phyloP scores from a whole-genome alignment of 2,113 vertebrate species.

The Clarias macrocephalus region DNA sequence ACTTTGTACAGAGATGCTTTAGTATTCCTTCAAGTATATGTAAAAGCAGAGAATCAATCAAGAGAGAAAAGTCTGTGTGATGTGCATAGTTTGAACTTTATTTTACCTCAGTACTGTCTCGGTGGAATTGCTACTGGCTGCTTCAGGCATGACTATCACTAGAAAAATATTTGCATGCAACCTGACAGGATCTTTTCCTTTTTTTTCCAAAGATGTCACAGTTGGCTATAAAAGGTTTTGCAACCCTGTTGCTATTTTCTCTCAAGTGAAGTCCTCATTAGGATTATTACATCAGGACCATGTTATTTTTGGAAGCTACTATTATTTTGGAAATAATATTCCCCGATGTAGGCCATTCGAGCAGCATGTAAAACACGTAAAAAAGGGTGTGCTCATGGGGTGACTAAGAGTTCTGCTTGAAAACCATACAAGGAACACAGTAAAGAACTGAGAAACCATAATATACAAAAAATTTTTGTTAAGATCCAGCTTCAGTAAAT shows the following conservation, averaged over 20 bases:
- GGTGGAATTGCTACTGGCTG: slow-evolving; percentile 51
- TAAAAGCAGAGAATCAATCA: neutral
- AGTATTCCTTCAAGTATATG: neutral
- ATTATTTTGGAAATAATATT: slow-evolving; percentile 6
- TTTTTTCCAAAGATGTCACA: slow-evolving; percentile 61
- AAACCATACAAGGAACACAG: neutral
- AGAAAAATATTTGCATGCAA: slow-evolving; percentile 60
- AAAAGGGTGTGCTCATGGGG: neutral
- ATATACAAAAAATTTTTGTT: too few relatives aligned
- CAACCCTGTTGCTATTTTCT: slow-evolving; percentile 42
- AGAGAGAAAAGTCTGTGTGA: neutral
- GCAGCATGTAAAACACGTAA: neutral
- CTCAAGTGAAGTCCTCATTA: slow-evolving; percentile 13
- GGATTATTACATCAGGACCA: slow-evolving; percentile 17
- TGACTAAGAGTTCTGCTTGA: neutral
- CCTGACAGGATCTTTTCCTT: slow-evolving; percentile 71
- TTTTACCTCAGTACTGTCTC: slow-evolving; percentile 35
- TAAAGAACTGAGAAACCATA: neutral
- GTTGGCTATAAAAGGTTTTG: slow-evolving; percentile 58
- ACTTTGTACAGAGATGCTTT: neutral
- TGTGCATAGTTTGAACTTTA: neutral
- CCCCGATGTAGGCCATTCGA: neutral
- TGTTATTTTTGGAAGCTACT: slow-evolving; percentile 1
- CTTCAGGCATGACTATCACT: slow-evolving; percentile 59
- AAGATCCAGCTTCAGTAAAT: too few relatives aligned